These are phyloP conservation scores for Amphiura filiformis DNA, from an alignment of 35 echinoderm and acorn worm species.

Conservation along the genomic window DNA sequence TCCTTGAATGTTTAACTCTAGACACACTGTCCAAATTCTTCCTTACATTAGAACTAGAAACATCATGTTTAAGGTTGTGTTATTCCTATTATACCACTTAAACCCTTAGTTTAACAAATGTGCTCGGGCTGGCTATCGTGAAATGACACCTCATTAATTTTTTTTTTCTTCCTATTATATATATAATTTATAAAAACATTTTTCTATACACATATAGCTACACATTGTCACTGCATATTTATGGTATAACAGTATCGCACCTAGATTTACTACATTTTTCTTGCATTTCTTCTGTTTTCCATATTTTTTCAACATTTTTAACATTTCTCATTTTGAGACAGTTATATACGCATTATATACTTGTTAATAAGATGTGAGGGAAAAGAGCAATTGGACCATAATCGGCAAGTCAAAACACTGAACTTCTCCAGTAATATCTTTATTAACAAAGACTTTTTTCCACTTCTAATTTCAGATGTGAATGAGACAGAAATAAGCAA, in stretches of 20 bases:
- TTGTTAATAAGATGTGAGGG: no score
- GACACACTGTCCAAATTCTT: no score
- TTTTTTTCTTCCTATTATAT: neutral
- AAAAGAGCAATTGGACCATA: no score
- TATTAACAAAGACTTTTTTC: no score
- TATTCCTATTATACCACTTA: neutral
- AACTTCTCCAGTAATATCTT: no score
- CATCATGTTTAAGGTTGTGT: neutral
- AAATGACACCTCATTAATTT: neutral
- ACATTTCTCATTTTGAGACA: no score
- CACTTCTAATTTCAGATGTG: no score
- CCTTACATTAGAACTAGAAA: no score
- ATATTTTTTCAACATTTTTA: neutral
- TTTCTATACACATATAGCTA: neutral
- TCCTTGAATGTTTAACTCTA: neutral
- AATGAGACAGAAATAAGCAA: no score
- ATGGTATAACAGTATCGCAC: neutral
- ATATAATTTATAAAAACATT: constrained; percentile 5
- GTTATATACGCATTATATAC: no score
- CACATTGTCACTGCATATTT: neutral
- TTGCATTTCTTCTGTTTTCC: neutral
- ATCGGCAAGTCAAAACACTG: no score
- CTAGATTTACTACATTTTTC: neutral
- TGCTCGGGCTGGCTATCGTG: constrained; percentile 5
- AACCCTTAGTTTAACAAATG: constrained; percentile 8